Evolutionary conservation across 2,888 invertebrate species (phyloP), one percentile per base, ranked within the genome.

Genomic region (Amorpha juglandis): DNA sequence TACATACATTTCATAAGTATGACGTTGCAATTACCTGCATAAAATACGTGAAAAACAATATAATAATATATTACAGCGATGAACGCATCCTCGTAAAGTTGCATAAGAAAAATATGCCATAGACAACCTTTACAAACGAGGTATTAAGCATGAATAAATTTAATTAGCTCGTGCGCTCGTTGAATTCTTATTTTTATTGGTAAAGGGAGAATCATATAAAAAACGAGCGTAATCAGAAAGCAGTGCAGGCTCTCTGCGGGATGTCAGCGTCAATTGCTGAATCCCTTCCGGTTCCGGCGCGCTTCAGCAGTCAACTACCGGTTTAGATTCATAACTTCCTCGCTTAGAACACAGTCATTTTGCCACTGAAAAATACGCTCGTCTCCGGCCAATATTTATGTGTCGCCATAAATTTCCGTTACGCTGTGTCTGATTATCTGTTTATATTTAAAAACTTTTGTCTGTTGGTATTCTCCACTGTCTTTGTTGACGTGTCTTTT

Each of bases 241-340:
- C 63, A 63, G 52, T 66, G 66, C 65, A 63, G 48, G 65, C 51
- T 76, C 86, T 77, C 90, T 77, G 81, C 84, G 87, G 88, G 90
- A 82, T 72, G 83, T 81, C 81, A 79, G 85, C 84, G 83, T 86
- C 89, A 86, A 89, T 90, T 88, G 89, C 90, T 86, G 88, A 87
- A 88, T 90, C 89, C 84, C 86, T 87, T 91, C 91, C 91, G 87
- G 72, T 90, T 91, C 90, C 91, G 89, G 82, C 77, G 74, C 76
- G 74, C 73, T 72, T 74, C 81, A 81, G 83, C 82, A 84, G 82
- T 81, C 82, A 74, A 78, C 82, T 81, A 78, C 86, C 85, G 86
- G 84, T 79, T 83, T 80, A 81, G 84, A 82, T 83, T 82, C 84
- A 85, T 86, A 86, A 86, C 85, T 84, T 83, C 53, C 62, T 45